phyloP scores from a whole-genome alignment of 2,113 vertebrate species.

The Hippocampus comes region DNA sequence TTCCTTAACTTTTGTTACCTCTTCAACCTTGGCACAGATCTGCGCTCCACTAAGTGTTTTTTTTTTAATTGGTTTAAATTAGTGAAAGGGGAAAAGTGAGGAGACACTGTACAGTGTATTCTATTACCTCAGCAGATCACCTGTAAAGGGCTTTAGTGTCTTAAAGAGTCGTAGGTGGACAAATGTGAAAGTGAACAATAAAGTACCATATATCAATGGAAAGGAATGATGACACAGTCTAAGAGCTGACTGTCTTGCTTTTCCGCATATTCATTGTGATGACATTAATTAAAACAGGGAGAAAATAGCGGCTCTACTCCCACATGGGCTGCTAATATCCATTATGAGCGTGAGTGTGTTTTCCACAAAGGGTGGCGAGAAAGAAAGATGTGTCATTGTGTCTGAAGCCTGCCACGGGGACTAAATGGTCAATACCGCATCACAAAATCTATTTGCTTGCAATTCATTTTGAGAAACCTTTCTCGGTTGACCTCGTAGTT shows the following conservation, averaged over 20 bases:
- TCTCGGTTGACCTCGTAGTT: not conserved
- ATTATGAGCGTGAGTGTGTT: conserved; percentile 1
- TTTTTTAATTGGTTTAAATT: not conserved
- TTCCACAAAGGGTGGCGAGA: not conserved
- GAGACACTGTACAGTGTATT: not conserved
- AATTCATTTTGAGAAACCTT: not conserved
- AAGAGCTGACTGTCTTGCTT: not conserved
- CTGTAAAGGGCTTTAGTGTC: not conserved
- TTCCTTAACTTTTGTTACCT: not conserved
- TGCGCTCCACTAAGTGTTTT: not conserved
- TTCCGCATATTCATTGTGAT: conserved; percentile 53
- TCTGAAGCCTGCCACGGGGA: not conserved
- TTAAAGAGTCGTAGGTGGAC: not conserved
- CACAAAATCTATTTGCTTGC: not conserved
- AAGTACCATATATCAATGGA: not conserved
- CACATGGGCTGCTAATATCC: conserved; percentile 37
- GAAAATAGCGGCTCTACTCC: conserved; percentile 39
- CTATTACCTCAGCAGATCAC: not conserved
- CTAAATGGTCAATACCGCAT: not conserved
- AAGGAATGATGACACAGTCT: not conserved
- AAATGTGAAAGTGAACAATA: not conserved
- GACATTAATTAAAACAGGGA: conserved; percentile 57
- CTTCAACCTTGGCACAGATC: not conserved
- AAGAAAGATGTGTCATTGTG: not conserved
- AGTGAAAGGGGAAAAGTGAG: not conserved